A percentile compares a stretch with the other conserved stretches of the same genome.
Conservation (phyloP, 2,113 vertebrate genomes). For the Rhea pennata region DNA sequence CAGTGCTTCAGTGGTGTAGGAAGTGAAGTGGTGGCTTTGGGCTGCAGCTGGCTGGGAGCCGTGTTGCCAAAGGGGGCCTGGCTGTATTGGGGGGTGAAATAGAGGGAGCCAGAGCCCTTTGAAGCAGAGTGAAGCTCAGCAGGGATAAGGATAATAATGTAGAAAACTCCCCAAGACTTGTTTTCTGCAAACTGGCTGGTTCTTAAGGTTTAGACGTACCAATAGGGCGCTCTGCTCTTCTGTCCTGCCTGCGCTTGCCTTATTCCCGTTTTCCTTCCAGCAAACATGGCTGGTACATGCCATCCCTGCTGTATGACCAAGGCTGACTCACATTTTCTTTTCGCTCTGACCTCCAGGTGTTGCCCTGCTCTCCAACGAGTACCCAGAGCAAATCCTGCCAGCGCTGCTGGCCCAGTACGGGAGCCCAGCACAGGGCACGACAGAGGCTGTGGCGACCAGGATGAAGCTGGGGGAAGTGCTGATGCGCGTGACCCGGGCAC, state of each 20-base stretch:
- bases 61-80: not conserved
- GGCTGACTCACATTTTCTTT: fast-evolving
- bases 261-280: too few species aligned
- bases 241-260: not conserved
- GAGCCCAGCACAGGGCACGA: not conserved
- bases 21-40: not conserved
- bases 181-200: not conserved
- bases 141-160: not conserved
- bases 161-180: not conserved
- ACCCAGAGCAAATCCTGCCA: conserved; percentile 84
- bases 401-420: conserved; percentile 83
- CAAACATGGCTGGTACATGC: too few species aligned
- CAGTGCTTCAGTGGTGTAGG: not conserved
- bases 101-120: not conserved
- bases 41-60: not conserved
- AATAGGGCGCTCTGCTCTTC: not conserved
- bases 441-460: conserved; percentile 69
- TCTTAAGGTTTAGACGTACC: too few species aligned
- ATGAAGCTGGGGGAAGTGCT: conserved; percentile 94
- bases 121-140: not conserved
- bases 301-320: fast-evolving
- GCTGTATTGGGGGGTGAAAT: not conserved
- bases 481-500: conserved; percentile 86
- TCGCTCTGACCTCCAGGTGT: conserved; percentile 75
- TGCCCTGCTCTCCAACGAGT: conserved; percentile 83